Evolutionary conservation across 2,888 invertebrate species (phyloP).

Genomic region (Phoenoteleia sp.): DNA sequence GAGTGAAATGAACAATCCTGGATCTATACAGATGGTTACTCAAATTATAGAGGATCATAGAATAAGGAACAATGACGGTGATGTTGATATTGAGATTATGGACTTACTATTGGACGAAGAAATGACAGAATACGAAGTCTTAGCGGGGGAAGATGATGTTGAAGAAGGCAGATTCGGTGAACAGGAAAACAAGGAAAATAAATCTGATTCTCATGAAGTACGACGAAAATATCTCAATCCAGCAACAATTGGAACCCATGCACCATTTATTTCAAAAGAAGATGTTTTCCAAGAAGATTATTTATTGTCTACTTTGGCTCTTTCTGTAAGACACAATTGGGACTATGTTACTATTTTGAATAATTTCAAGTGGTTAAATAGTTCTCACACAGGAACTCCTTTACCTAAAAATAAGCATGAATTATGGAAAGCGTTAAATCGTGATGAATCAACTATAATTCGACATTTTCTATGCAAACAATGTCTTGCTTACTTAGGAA

Average conservation of each 20-base stretch:
- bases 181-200: no score
- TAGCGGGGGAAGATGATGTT: no score
- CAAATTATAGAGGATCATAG: no score
- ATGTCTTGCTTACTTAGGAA: conserved; percentile 7
- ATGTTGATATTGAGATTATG: no score
- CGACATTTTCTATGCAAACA: conserved; percentile 7
- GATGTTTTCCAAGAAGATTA: not conserved
- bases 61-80: no score
- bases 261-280: not conserved
- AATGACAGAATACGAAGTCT: no score
- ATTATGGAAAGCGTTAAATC: not conserved
- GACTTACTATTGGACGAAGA: no score
- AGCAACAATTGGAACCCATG: not conserved
- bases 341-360: no score
- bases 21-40: no score
- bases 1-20: no score
- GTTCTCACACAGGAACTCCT: not conserved
- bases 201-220: not conserved
- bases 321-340: no score
- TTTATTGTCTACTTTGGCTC: not conserved
- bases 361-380: not conserved
- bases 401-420: not conserved
- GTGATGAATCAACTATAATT: not conserved
- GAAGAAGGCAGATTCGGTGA: no score
- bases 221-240: not conserved